Evolutionary conservation across 2,113 vertebrate species (phyloP).

Genomic region (Semnornis frantzii): DNA sequence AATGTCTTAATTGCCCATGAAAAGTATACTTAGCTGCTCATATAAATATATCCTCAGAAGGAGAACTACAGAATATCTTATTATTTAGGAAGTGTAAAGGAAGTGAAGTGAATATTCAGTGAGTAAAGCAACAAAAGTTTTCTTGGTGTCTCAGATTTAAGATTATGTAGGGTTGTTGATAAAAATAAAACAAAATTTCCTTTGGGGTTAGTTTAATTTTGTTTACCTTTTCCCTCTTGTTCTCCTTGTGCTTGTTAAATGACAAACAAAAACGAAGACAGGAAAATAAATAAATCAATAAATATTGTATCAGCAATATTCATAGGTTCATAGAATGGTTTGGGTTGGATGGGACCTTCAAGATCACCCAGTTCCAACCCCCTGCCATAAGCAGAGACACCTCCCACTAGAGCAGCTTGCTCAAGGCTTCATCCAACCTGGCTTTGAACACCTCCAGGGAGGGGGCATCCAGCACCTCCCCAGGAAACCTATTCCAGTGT

Average conservation of each 20-base stretch:
- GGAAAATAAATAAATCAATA: neutral
- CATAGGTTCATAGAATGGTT: too few relatives aligned
- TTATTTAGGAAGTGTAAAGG: neutral
- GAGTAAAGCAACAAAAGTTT: neutral
- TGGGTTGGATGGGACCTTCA: too few relatives aligned
- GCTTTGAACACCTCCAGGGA: too few relatives aligned
- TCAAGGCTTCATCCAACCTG: too few relatives aligned
- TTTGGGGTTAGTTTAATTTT: conserved; percentile 5
- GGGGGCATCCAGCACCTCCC: too few relatives aligned
- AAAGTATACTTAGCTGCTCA: conserved; percentile 49
- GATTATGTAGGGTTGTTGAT: neutral
- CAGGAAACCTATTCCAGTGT: too few relatives aligned
- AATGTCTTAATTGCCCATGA: conserved; percentile 59
- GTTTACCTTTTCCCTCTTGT: neutral
- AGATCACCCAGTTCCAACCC: too few relatives aligned
- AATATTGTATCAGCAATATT: neutral
- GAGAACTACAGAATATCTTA: neutral
- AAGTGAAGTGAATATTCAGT: neutral
- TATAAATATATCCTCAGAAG: conserved; percentile 43
- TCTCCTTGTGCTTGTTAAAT: neutral
- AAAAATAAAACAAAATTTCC: neutral
- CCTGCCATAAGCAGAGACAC: too few relatives aligned
- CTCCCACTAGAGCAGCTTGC: too few relatives aligned
- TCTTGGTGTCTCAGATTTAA: neutral
- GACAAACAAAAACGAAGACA: neutral